Evolutionary conservation across 2,888 invertebrate genomes (phyloP), one percentile per base, ranked within the genome.

Genomic region (Linnaemya tessellans): DNA sequence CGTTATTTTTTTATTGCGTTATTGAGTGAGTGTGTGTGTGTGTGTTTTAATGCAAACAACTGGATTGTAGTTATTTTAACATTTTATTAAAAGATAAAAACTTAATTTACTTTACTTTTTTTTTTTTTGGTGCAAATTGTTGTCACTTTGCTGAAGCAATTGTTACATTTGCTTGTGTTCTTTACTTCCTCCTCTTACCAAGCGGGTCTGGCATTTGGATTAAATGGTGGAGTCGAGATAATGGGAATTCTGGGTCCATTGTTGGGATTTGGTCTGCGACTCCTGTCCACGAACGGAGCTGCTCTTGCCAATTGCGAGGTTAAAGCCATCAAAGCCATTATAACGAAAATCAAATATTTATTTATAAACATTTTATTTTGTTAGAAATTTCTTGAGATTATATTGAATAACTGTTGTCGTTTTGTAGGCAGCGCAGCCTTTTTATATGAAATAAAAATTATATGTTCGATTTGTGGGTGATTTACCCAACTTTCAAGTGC

Each of bases 221-320:
- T 88, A 60, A 88, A 88, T 73, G 88, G 88, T 51, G 88, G 88
- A 15, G 84, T 87, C 30, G 87, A 71, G 30, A 87, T 85, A 18
- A 88, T 87, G 0, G 78, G 83, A 22, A 62, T 38, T 22, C 51
- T 77, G 18, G 86, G 87, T 9, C 11, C 5, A 3, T 25, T 71
- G 22, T 56, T 79, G 49, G 70, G 7, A 15, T 20, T 38, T 13
- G 71, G 80, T n/a, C 54, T 51, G 58, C 73, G 68, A 15, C 75
- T 58, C 38, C 77, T 70, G 46, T 81, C 81, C n/a, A 82, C 86
- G 38, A 84, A 87, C 10, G 88, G 87, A 54, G 82, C 43, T 18
- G 85, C 87, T 9, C 74, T 18, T 9, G 70, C 68, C 15, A 80
- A 43, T 41, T 77, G 78, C 0, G 62, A 51, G 7, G 74, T 51